Evolutionary conservation across 2,113 vertebrate species (phyloP).

Genomic region (Nothocercus julius): DNA sequence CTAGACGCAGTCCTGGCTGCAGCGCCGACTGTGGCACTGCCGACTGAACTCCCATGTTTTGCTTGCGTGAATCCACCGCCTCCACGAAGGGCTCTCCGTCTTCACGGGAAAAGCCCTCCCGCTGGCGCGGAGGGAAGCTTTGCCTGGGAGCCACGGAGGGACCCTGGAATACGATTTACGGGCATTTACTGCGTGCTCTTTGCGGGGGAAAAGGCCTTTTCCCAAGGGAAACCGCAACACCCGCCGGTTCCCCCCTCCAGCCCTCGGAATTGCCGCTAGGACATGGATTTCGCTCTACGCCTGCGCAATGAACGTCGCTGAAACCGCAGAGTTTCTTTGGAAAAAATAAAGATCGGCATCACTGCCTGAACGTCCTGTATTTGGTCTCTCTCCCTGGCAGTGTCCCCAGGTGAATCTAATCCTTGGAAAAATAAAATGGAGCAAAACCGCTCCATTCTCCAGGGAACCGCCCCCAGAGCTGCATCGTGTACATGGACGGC

Average conservation of each 20-base stretch:
- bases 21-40: not conserved
- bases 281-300: accelerated
- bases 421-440: too few relatives aligned
- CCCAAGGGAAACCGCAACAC: accelerated
- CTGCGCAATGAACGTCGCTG: accelerated
- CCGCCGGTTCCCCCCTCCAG: not conserved
- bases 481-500: too few relatives aligned
- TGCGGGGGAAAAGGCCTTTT: not conserved
- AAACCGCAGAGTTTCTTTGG: not conserved
- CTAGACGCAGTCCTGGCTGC: not conserved
- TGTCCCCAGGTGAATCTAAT: too few relatives aligned
- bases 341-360: not conserved
- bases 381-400: not conserved
- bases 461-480: too few relatives aligned
- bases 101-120: not conserved
- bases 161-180: not conserved
- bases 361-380: not conserved
- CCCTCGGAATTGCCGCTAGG: accelerated
- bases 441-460: too few relatives aligned
- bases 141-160: not conserved
- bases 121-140: not conserved
- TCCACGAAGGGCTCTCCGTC: not conserved
- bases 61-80: not conserved
- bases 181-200: not conserved
- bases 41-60: not conserved